Conservation (phyloP, 2,113 vertebrate species). For the Echinops telfairi region DNA sequence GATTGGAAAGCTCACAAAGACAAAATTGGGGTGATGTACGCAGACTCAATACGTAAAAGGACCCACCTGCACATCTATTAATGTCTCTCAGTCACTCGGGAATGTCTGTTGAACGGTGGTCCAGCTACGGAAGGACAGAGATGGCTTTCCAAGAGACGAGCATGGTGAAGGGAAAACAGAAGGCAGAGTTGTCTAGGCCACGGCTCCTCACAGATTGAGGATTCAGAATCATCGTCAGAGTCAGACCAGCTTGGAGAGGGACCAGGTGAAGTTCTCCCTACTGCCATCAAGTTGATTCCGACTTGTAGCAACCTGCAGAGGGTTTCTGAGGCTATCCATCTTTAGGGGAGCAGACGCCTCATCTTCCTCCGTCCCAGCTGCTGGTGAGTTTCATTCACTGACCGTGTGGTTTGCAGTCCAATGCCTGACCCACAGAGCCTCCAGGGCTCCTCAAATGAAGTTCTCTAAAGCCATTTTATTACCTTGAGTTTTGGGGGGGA, state of each 20-base stretch:
- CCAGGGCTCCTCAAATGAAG: no score
- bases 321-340: no score
- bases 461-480: neutral
- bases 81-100: neutral
- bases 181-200: neutral
- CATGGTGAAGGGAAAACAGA: neutral
- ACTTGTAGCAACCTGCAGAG: no score
- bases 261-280: neutral
- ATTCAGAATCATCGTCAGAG: neutral
- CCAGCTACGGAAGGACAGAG: neutral
- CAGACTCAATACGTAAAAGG: neutral
- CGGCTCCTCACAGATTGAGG: neutral
- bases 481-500: neutral
- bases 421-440: no score
- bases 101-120: neutral
- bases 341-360: no score
- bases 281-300: no score
- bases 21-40: slow-evolving; percentile 20
- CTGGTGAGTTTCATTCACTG: no score
- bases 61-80: neutral
- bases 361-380: no score
- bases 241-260: neutral
- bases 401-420: no score
- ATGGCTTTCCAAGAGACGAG: neutral
- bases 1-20: neutral